Conservation (phyloP, 2,113 vertebrate genomes). For the Gadus chalcogrammus region DNA sequence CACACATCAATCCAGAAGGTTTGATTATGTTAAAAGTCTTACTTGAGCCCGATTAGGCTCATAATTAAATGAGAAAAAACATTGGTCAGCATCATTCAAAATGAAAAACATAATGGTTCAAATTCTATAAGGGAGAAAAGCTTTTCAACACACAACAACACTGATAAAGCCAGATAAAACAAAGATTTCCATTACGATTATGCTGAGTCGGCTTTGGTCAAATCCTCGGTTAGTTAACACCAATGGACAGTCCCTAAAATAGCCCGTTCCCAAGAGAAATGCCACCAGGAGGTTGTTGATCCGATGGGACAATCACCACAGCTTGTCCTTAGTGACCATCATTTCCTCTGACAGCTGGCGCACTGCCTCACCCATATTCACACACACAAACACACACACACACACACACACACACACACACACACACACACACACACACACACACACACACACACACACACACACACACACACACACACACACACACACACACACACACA, state of each 20-base stretch:
- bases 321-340: constrained; percentile 45
- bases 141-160: too few relatives aligned
- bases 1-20: too few relatives aligned
- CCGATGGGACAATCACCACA: constrained; percentile 10
- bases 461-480: constrained; percentile 1
- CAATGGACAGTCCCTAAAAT: constrained; percentile 29
- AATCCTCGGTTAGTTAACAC: constrained; percentile 7
- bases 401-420: not conserved
- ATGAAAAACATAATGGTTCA: too few relatives aligned
- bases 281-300: not conserved
- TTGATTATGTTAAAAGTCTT: too few relatives aligned
- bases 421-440: constrained; percentile 1
- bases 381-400: constrained; percentile 3
- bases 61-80: too few relatives aligned
- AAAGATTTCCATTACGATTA: too few relatives aligned
- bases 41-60: too few relatives aligned
- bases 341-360: constrained; percentile 60
- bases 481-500: constrained; percentile 2
- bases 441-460: constrained; percentile 1
- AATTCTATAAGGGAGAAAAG: too few relatives aligned
- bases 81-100: too few relatives aligned
- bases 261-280: constrained; percentile 33
- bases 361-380: constrained; percentile 39
- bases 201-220: too few relatives aligned
- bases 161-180: too few relatives aligned